phyloP scores from a whole-genome alignment of 2,797 vertebrate species.

The Dromococcyx pavoninus region DNA sequence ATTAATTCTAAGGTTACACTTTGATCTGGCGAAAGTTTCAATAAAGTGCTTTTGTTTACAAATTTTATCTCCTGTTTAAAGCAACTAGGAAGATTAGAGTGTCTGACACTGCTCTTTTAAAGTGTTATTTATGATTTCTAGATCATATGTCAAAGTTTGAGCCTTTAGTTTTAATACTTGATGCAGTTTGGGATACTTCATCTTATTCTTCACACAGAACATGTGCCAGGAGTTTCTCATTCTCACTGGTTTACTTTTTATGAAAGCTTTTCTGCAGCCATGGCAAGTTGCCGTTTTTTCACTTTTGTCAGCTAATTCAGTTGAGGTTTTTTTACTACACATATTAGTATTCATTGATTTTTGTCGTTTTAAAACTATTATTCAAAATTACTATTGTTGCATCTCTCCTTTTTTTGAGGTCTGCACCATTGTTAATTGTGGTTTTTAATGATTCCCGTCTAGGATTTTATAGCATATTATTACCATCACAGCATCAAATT shows the following conservation, averaged over 20 bases:
- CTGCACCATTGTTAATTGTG: constrained; percentile 45
- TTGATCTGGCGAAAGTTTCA: constrained; percentile 61
- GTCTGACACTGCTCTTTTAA: constrained; percentile 49
- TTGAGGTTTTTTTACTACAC: constrained; percentile 28
- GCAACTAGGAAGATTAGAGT: constrained; percentile 36
- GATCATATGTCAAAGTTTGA: constrained; percentile 57
- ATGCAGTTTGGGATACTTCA: constrained; percentile 43
- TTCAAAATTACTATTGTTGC: constrained; percentile 54
- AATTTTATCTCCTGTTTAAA: constrained; percentile 57
- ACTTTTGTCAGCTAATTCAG: constrained; percentile 57
- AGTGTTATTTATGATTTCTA: constrained; percentile 56
- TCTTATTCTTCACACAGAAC: constrained; percentile 42
- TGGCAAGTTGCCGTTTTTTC: not conserved
- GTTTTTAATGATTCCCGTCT: constrained; percentile 36
- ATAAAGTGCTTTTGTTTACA: constrained; percentile 58
- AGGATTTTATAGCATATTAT: constrained; percentile 53
- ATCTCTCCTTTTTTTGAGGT: constrained; percentile 37
- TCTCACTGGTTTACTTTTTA: constrained; percentile 44
- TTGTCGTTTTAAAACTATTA: constrained; percentile 60
- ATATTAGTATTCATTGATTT: constrained; percentile 65
- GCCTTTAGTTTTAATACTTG: constrained; percentile 59
- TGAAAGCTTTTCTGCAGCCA: constrained; percentile 42
- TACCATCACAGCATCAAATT: constrained; percentile 47
- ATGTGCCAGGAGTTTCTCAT: constrained; percentile 47
- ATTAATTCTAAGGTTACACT: constrained; percentile 49